These are phyloP conservation scores for Poeciliopsis occidentalis DNA, from an alignment of 2,113 vertebrate species.

Conservation along the genomic window DNA sequence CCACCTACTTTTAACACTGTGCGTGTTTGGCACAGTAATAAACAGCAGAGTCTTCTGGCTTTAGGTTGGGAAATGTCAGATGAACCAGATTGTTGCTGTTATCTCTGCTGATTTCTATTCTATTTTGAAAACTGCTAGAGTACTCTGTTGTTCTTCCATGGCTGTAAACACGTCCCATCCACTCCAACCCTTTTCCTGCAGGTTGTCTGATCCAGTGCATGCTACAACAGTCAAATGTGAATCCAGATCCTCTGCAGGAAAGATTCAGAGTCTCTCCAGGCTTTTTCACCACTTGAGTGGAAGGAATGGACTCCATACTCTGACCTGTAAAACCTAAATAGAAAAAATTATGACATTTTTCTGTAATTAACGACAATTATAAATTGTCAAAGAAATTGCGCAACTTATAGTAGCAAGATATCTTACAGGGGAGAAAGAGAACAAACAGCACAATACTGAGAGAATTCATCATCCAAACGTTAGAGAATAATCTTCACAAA, in stretches of 20 bases:
- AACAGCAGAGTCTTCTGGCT: slow-evolving; percentile 23
- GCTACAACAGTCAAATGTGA: not conserved
- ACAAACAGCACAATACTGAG: slow-evolving; percentile 8
- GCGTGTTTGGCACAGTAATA: slow-evolving; percentile 48
- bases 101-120: slow-evolving; percentile 5
- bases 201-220: slow-evolving; percentile 60
- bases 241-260: slow-evolving; percentile 47
- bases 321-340: not conserved
- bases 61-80: not conserved
- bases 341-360: not conserved
- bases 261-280: slow-evolving; percentile 49
- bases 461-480: slow-evolving; percentile 7
- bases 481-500: not conserved
- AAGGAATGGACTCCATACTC: slow-evolving; percentile 15
- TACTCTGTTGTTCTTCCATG: not conserved
- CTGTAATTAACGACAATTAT: not conserved
- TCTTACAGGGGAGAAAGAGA: slow-evolving; percentile 22
- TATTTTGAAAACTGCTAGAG: not conserved
- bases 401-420: not conserved
- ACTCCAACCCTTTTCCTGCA: slow-evolving; percentile 43
- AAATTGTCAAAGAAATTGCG: not conserved
- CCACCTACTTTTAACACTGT: not conserved
- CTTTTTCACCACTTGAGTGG: slow-evolving; percentile 37
- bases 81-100: slow-evolving; percentile 3
- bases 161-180: slow-evolving; percentile 29